Evolutionary conservation across 2,888 invertebrate genomes (phyloP), one percentile per base, ranked within the genome.

Genomic region (Caenorhabditis afra): DNA sequence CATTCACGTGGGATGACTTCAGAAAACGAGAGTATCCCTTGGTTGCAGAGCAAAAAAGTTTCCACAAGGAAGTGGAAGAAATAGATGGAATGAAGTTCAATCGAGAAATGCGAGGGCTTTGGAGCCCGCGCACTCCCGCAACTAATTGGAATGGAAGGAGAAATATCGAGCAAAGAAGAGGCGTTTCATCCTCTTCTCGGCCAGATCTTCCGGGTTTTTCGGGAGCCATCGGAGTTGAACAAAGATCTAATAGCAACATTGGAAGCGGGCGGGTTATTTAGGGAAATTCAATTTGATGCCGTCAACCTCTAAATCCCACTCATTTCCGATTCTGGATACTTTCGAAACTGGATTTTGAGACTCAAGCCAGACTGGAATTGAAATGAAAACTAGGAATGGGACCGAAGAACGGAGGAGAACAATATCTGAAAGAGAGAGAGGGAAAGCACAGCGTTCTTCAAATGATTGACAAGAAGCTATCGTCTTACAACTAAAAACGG

Each of bases 1-100:
- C 57, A 47, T 73, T 73, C 64, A 73, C 57, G 64, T 73, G 73
- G 64, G 73, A 64, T 73, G 73, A 64, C 58, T 73, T 58, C 58
- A 29, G 44, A 62, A 57, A 71, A 52, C 37, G 14, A 52, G n/a
- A 53, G 53, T 53, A 53, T 37, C 37, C 18, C 14, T 50, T 29
- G 23, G 50, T 8, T 35, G 58, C 37, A 67, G 39, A 61, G 29
- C 7, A 37, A n/a, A n/a, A n/a, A n/a, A 52, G 41, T 35, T 57
- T 41, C n/a, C 20, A 39, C 10, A 4, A 52, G 22, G 35, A 1
- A 47, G 16, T 29, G 14, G 12, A 22, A 45, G 16, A 3, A 11
- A 50, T 22, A 37, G 20, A 39, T 22, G 45, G 16, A 50, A 14
- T 35, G 45, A 41, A 52, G 59, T 70, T 61, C 50, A 44, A 53